A percentile compares a stretch with the other conserved stretches of the same genome.
These are phyloP conservation scores for Nasonia oneida DNA, from an alignment of 2,888 invertebrate species.

Conservation along the genomic window DNA sequence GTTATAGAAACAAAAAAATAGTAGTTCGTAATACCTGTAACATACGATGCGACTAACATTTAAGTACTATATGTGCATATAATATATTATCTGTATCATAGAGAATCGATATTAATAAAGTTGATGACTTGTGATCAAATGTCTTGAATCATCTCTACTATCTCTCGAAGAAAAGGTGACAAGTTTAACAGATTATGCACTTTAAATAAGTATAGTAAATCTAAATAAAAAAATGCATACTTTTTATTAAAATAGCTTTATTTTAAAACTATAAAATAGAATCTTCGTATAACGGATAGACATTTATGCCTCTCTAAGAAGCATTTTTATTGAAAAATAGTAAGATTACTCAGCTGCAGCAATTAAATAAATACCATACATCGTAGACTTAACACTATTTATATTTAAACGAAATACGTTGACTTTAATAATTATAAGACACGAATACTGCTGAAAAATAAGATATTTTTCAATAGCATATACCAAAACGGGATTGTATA, in stretches of 20 bases:
- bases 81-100: constrained; percentile 64
- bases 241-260: constrained; percentile 58
- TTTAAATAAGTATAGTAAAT: not conserved
- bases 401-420: constrained; percentile 25
- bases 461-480: constrained; percentile 32
- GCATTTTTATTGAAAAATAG: constrained; percentile 37
- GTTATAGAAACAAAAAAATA: constrained; percentile 55
- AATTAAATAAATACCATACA: constrained; percentile 54
- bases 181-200: not conserved
- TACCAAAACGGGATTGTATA: not conserved
- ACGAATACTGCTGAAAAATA: constrained; percentile 38
- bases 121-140: constrained; percentile 64
- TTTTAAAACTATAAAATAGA: constrained; percentile 57
- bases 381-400: constrained; percentile 49
- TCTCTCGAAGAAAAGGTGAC: not conserved
- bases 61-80: constrained; percentile 65
- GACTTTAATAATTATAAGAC: constrained; percentile 12
- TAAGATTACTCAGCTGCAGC: constrained; percentile 38
- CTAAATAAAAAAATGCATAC: not conserved
- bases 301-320: constrained; percentile 44
- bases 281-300: constrained; percentile 47
- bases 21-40: constrained; percentile 64
- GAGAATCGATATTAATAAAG: constrained; percentile 65
- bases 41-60: constrained; percentile 68
- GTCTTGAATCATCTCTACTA: not conserved